Evolutionary conservation across 2,113 vertebrate species (phyloP), one percentile per base, ranked within the genome.

Genomic region (Speoplatyrhinus poulsoni): DNA sequence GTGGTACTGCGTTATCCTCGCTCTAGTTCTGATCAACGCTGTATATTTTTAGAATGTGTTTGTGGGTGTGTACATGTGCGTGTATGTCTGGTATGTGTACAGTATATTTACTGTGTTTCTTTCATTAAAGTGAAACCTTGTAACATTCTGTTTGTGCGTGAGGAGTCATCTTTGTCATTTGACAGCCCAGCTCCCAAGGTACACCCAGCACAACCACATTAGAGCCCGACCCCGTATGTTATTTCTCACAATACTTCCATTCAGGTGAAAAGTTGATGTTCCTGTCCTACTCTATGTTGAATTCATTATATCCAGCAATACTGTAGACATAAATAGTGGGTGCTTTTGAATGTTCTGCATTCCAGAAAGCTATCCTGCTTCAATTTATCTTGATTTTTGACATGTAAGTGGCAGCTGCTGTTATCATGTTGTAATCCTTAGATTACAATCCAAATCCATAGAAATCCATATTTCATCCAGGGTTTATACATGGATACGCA

Each of bases 361-460:
- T 48, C 16, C 12, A 72, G 61, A 46, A 32, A 69, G 68, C 72
- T 60, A 19, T 17, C 32, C 63, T 67, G 72, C 58, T 46, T 36
- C 76, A 79, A 69, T 80, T 85, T 81, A 57, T 85, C 63, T 70
- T 73, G 53, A 41, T 82, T 70, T 60, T 70, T 65, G 66, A 13
- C 72, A 64, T 75, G 82, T 75, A 69, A 66, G 65, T 76, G 57
- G 55, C 76, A 55, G 48, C 59, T 63, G 75, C 60, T 84, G 79
- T 88, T 83, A 87, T 87, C 83, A 82, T 64, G 65, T 56, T 76
- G 74, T 87, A 87, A 92, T 91, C 89, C 87, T 87, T 81, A 88
- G 91, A 93, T 90, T 83, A 85, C 72, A 26, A 26, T 84, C 75
- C 73, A 89, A 91, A 91, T 90, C 88, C 85, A 69, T 86, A 63